Base-by-base conservation (phyloP, 2,888 invertebrate species). In the Buathra laborator region DNA sequence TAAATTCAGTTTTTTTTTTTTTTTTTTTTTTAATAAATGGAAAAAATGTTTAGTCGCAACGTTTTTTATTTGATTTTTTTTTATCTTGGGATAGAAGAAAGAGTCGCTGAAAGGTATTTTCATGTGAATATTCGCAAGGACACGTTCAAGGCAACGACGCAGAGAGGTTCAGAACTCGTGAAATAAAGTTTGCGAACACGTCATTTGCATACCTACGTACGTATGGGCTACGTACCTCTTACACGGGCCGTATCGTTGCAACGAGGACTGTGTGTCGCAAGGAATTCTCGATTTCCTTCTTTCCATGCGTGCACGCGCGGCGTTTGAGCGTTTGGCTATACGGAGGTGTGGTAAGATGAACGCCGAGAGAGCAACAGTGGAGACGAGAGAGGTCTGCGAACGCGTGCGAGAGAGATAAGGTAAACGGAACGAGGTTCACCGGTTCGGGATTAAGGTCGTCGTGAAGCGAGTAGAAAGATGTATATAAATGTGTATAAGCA, bases 381-480 rank as follows among this genome's bases (percentile, higher is more conserved):
- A n/a, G 24, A 29, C n/a, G 68, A 32, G 32, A 48, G 48, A 32
- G 32, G 37, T 53, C 19, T 43, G 16, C 43, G 37, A 74, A 19
- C 46, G 66, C 5, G 74, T 62, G 48, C 19, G 78, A 72, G 62
- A 53, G 62, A 67, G 72, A 70, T 19, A 67, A 78, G 53, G 75
- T 72, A 85, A 83, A 66, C 85, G 86, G 84, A 84, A 86, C 86
- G 77, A 86, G 86, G 87, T 83, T 87, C 84, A 83, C 83, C 82
- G 85, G 84, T 81, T 80, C 56, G 71, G 72, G 72, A 77, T 84
- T 81, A 80, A 81, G 81, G 81, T 74, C 84, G 77, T 68, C 84
- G 64, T 68, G 46, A 81, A 84, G 48, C 19, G 48, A 78, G 62
- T 37, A 79, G 56, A 46, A 37, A 6, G 29, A 74, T 70, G 19